A percentile compares a stretch with the other conserved stretches of the same genome.
phyloP scores from a whole-genome alignment of 2,888 invertebrate species.

The Acanthosepion pharaonis region DNA sequence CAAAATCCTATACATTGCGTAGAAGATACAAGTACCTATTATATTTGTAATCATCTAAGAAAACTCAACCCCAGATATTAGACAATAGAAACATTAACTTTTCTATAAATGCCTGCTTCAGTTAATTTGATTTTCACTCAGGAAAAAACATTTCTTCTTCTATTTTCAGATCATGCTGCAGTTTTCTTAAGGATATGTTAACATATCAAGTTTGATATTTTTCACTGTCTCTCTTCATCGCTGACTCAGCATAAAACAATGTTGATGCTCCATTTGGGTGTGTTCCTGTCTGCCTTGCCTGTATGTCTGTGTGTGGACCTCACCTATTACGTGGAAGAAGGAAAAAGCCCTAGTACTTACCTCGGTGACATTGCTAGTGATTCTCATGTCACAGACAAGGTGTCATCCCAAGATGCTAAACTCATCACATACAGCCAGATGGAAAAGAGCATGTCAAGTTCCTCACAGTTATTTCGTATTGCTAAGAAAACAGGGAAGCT shows the following conservation, averaged over 20 bases:
- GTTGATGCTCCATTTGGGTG: not conserved
- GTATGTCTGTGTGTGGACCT: not conserved
- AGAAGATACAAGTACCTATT: no score
- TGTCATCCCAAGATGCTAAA: not conserved
- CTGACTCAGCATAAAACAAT: not conserved
- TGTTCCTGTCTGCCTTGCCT: not conserved
- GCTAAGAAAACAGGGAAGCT: not conserved
- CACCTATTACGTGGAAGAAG: not conserved
- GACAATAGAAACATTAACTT: not conserved
- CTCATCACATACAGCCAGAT: constrained; percentile 6
- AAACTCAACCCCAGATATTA: not conserved
- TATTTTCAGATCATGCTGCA: not conserved
- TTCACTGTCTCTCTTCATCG: not conserved
- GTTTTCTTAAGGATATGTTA: not conserved
- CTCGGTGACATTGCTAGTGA: not conserved
- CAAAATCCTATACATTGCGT: no score
- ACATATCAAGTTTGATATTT: not conserved
- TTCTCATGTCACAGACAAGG: constrained; percentile 1
- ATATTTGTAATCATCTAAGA: no score
- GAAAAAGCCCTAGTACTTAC: not conserved
- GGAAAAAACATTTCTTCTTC: not conserved
- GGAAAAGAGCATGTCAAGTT: not conserved
- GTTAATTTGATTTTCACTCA: not conserved
- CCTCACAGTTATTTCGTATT: not conserved
- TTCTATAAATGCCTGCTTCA: not conserved